These are phyloP conservation scores for Stegostoma tigrinum DNA, from an alignment of 2,113 vertebrate species.

Conservation along the genomic window DNA sequence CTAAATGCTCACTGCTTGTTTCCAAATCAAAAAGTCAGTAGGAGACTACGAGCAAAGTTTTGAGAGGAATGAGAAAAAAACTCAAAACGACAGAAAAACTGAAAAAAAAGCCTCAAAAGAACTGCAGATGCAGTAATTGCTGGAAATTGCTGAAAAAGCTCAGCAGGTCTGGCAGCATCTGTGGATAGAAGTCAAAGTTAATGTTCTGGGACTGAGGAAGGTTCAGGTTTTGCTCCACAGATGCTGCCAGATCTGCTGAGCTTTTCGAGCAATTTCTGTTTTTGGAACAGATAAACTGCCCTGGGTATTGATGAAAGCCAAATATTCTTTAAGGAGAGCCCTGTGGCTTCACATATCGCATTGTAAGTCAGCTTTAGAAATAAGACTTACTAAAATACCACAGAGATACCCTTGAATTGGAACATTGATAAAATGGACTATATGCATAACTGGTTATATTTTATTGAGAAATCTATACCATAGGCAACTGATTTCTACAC, in stretches of 20 bases:
- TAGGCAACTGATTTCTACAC: background rate
- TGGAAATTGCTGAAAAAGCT: too few relatives aligned
- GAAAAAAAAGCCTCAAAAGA: too few relatives aligned
- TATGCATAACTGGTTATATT: background rate
- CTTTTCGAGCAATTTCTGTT: too few relatives aligned
- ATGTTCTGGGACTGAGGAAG: too few relatives aligned
- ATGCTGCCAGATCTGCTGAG: too few relatives aligned
- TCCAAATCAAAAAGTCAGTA: background rate
- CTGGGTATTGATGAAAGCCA: background rate
- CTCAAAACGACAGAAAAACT: background rate
- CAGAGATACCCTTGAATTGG: background rate
- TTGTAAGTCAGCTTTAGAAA: background rate
- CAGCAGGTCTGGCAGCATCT: too few relatives aligned
- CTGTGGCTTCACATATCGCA: background rate
- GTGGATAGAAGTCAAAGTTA: too few relatives aligned
- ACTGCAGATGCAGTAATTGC: too few relatives aligned
- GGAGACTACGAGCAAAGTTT: background rate
- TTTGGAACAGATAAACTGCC: background rate
- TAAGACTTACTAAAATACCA: background rate
- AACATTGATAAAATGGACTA: background rate
- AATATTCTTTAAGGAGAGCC: background rate
- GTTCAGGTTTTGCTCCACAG: too few relatives aligned
- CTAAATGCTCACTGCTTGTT: background rate
- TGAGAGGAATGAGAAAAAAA: background rate
- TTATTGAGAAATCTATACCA: background rate